These are phyloP conservation scores for Troides oblongomaculatus DNA, from an alignment of 2,888 invertebrate species.

Conservation along the genomic window DNA sequence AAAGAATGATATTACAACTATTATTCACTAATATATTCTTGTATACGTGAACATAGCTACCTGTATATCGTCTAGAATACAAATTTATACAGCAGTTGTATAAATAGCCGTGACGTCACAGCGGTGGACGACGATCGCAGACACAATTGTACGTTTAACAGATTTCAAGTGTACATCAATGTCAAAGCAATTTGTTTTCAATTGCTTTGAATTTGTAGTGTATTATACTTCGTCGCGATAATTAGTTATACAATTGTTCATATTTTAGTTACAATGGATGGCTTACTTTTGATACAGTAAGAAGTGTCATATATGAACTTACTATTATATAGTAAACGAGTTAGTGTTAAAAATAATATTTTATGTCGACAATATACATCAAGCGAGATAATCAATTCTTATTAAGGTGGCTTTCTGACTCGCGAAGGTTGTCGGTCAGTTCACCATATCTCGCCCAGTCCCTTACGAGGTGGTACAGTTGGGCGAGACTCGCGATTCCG, in stretches of 20 bases:
- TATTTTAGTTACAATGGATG: background rate
- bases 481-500: too few species aligned
- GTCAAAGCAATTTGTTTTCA: conserved; percentile 6
- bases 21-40: background rate
- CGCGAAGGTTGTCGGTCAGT: too few species aligned
- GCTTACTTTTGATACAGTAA: too few species aligned
- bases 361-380: too few species aligned
- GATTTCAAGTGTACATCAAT: background rate
- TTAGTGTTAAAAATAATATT: too few species aligned
- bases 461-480: too few species aligned
- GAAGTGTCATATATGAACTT: too few species aligned
- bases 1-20: background rate
- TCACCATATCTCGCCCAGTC: too few species aligned
- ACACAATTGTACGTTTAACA: conserved; percentile 1
- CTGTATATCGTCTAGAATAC: conserved; percentile 6
- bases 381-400: too few species aligned
- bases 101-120: conserved; percentile 7
- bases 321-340: too few species aligned
- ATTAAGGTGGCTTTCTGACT: too few species aligned
- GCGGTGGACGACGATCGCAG: background rate
- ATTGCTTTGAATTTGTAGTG: conserved; percentile 7
- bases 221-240: background rate
- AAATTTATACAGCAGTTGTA: background rate
- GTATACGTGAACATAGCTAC: background rate
- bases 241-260: background rate